Conservation (phyloP, 35 echinoderm and acorn worm species). For the Hemicentrotus pulcherrimus region DNA sequence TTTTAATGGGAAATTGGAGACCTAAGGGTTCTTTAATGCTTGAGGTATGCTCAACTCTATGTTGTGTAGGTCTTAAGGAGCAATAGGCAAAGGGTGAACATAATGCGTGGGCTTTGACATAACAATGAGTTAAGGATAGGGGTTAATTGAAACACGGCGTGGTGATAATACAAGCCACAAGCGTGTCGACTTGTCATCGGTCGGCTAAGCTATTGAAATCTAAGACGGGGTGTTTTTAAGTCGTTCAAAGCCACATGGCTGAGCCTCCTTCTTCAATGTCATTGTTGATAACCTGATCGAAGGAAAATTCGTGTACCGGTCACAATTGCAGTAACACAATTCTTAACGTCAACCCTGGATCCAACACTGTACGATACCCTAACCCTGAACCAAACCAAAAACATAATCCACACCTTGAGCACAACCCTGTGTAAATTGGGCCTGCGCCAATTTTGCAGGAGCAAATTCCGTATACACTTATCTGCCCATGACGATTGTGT, state of each 20-base stretch:
- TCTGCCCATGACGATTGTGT: no score
- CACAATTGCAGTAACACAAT: neutral
- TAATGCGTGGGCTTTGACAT: neutral
- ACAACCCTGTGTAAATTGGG: no score
- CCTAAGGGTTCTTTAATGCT: neutral
- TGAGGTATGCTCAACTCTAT: neutral
- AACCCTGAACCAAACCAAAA: neutral
- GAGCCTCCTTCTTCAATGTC: neutral
- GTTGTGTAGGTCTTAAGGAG: neutral
- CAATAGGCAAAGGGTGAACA: neutral
- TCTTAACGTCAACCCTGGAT: no score
- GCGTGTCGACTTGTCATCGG: neutral
- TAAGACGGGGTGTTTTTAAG: neutral
- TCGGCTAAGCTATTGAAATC: neutral
- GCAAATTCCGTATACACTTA: no score
- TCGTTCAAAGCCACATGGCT: neutral
- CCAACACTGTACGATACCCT: neutral
- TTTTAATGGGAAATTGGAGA: neutral
- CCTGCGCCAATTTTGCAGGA: no score
- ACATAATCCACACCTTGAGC: neutral
- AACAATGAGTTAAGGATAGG: neutral
- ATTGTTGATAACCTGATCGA: neutral
- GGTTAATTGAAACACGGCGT: neutral
- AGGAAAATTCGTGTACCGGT: neutral
- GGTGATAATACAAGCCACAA: slow-evolving; percentile 9